phyloP scores from a whole-genome alignment of 2,797 vertebrate genomes.

The Chiloscyllium punctatum region DNA sequence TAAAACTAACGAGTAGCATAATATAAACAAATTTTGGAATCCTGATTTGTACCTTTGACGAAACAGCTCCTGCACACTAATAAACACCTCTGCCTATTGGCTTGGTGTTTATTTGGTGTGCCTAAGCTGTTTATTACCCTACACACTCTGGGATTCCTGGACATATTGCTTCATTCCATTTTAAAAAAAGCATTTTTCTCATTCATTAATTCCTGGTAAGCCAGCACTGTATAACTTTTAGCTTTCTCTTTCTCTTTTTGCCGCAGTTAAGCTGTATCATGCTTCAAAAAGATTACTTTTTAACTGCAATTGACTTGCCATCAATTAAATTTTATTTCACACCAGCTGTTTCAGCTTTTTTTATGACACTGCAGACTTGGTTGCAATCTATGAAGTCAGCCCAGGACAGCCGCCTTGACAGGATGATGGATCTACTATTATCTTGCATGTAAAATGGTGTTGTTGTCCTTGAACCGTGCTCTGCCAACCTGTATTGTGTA shows the following conservation, averaged over 20 bases:
- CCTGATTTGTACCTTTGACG: neutral
- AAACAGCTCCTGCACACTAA: neutral
- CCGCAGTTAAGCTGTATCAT: neutral
- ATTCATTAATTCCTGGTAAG: constrained; percentile 1
- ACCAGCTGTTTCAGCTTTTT: constrained; percentile 18
- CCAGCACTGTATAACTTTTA: neutral
- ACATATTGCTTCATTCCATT: neutral
- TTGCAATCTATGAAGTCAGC: neutral
- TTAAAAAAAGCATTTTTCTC: neutral
- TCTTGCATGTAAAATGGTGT: neutral
- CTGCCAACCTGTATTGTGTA: constrained; percentile 20
- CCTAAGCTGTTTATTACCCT: constrained; percentile 5
- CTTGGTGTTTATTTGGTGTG: constrained; percentile 11
- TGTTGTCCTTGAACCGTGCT: neutral
- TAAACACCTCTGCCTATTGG: neutral
- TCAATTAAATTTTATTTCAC: constrained; percentile 21
- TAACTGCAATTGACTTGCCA: neutral
- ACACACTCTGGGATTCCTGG: neutral
- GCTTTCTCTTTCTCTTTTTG: neutral
- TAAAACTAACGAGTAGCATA: neutral
- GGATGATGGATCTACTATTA: constrained; percentile 23
- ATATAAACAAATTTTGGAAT: neutral
- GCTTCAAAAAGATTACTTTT: constrained; percentile 12
- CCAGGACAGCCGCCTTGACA: neutral
- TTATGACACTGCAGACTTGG: constrained; percentile 3